Conservation (phyloP, 92 coral and sea anemone species). For the Phenganax stokvisi region DNA sequence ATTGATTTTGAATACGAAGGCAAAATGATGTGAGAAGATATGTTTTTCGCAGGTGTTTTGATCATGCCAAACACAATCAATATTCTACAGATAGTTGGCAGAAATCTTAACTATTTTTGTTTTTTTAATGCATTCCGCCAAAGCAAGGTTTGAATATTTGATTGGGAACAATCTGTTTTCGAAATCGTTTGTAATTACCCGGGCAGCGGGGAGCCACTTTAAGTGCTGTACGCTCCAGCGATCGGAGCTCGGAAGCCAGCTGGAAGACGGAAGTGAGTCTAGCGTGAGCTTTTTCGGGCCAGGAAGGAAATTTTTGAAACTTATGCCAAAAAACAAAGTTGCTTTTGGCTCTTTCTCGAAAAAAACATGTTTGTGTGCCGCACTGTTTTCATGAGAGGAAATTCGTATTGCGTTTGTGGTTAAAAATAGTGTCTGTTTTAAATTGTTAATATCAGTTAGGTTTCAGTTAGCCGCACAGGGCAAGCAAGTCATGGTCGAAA, state of each 20-base stretch:
- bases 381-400: not conserved
- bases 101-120: not conserved
- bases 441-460: no score
- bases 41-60: no score
- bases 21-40: no score
- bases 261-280: not conserved
- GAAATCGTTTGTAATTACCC: conserved; percentile 8
- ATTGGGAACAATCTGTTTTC: not conserved
- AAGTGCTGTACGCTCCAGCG: not conserved
- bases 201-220: not conserved
- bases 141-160: not conserved
- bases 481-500: no score
- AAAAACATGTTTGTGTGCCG: not conserved
- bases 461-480: no score
- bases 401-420: not conserved
- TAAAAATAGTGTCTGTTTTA: not conserved
- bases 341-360: not conserved
- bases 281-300: not conserved
- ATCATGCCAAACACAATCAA: no score
- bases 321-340: not conserved
- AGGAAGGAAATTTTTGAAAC: conserved; percentile 3
- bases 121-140: not conserved
- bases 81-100: no score
- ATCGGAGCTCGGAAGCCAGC: conserved; percentile 19
- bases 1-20: no score